Evolutionary conservation across 2,888 invertebrate species (phyloP).

Genomic region (Drosophila cracens): DNA sequence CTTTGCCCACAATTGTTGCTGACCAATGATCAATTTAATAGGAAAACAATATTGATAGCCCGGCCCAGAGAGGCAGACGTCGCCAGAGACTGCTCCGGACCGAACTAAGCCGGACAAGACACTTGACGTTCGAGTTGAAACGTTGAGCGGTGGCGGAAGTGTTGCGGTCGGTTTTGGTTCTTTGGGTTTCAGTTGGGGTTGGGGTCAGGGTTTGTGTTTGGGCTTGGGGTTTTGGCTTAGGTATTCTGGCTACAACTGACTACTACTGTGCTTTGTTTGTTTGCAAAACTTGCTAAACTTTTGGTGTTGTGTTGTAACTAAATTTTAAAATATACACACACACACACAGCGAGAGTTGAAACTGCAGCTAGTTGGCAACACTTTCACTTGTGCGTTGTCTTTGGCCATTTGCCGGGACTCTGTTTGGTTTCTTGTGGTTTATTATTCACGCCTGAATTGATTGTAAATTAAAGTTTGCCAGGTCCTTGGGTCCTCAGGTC

Average conservation of each 20-base stretch:
- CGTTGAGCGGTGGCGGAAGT: constrained; percentile 56
- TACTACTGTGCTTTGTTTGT: constrained; percentile 55
- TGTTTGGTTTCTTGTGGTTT: constrained; percentile 83
- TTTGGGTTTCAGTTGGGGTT: constrained; percentile 10
- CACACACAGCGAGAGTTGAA: constrained; percentile 5
- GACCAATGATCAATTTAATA: constrained; percentile 85
- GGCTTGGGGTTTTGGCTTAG: constrained; percentile 14
- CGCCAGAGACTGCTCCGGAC: constrained; percentile 28
- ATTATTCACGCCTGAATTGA: constrained; percentile 85
- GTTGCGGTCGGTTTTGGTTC: constrained; percentile 51
- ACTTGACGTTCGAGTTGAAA: constrained; percentile 46
- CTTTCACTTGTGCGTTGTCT: constrained; percentile 78
- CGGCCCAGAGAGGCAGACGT: constrained; percentile 22
- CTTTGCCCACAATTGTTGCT: constrained; percentile 72
- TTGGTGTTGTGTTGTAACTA: constrained; percentile 77
- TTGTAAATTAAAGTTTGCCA: constrained; percentile 84
- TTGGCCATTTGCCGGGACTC: constrained; percentile 43
- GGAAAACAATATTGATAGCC: constrained; percentile 84
- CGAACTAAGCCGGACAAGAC: constrained; percentile 47
- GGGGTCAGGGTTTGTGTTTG: not conserved
- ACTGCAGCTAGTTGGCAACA: constrained; percentile 70
- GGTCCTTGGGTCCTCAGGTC: constrained; percentile 30
- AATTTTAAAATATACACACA: constrained; percentile 60
- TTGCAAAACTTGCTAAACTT: constrained; percentile 76
- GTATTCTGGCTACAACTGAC: constrained; percentile 17